These are phyloP conservation scores for Pleuronectes platessa DNA, from an alignment of 2,113 vertebrate genomes.

Conservation along the genomic window DNA sequence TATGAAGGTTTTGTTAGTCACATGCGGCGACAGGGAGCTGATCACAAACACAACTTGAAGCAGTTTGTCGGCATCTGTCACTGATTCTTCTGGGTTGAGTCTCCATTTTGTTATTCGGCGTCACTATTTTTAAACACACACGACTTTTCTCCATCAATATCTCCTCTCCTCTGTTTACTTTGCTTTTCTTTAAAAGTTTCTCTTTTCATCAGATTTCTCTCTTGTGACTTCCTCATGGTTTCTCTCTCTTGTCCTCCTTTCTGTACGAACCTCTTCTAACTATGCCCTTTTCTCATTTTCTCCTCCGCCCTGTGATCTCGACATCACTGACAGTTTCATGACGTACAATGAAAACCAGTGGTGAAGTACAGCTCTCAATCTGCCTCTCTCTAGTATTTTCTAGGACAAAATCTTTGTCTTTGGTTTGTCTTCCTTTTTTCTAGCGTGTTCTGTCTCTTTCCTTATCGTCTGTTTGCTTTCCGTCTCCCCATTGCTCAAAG, in stretches of 20 bases:
- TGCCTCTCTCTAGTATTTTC: conserved; percentile 2
- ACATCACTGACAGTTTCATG: conserved; percentile 16
- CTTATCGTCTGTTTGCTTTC: conserved; percentile 10
- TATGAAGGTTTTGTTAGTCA: conserved; percentile 31
- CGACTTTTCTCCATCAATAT: not conserved
- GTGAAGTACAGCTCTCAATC: conserved; percentile 34
- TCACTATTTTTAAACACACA: no score
- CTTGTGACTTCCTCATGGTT: not conserved
- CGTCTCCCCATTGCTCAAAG: conserved; percentile 37
- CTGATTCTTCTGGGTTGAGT: not conserved
- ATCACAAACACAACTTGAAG: conserved; percentile 41
- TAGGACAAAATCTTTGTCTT: conserved; percentile 21
- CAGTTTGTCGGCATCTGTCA: conserved; percentile 29
- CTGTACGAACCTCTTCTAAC: not conserved
- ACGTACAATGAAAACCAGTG: conserved; percentile 20
- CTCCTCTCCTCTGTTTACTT: not conserved
- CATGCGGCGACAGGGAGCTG: conserved; percentile 35
- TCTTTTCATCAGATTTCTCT: conserved; percentile 3
- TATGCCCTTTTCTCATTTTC: conserved; percentile 14
- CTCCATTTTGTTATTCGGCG: no score
- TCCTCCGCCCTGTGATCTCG: not conserved
- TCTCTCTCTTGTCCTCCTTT: not conserved
- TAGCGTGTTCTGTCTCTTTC: conserved; percentile 11
- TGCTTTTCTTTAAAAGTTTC: not conserved
- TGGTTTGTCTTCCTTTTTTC: conserved; percentile 21